These are phyloP conservation scores for Sycophaga agraensis DNA, from an alignment of 1,140 invertebrate genomes.

Conservation along the genomic window DNA sequence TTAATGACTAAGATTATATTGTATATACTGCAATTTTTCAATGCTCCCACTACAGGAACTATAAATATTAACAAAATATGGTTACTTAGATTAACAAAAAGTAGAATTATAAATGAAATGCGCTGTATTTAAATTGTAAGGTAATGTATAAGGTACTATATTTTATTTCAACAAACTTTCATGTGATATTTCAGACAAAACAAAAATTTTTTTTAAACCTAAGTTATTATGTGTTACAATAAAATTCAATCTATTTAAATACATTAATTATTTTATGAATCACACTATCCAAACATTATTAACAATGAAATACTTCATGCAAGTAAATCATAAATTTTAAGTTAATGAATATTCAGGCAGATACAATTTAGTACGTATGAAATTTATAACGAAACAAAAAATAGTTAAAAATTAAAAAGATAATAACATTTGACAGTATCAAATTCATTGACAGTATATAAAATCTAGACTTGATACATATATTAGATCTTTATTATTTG, in stretches of 20 bases:
- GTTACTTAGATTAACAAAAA: slow-evolving; percentile 32
- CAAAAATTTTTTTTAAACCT: slow-evolving; percentile 45
- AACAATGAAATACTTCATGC: too few relatives aligned
- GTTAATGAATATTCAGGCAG: too few relatives aligned
- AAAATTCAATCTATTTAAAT: slow-evolving; percentile 39
- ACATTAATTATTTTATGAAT: slow-evolving; percentile 7
- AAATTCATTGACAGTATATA: too few relatives aligned
- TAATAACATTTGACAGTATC: too few relatives aligned
- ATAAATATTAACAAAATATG: slow-evolving; percentile 24
- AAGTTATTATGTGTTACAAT: slow-evolving; percentile 48
- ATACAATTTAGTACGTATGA: too few relatives aligned
- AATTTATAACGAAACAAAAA: too few relatives aligned
- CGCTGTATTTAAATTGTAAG: slow-evolving; percentile 37
- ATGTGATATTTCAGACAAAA: slow-evolving; percentile 50
- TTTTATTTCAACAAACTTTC: slow-evolving; percentile 51
- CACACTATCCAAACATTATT: not conserved
- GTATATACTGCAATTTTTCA: slow-evolving; percentile 21
- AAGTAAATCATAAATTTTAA: too few relatives aligned
- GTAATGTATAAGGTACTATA: slow-evolving; percentile 44
- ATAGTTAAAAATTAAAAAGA: too few relatives aligned
- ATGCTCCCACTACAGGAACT: slow-evolving; percentile 4
- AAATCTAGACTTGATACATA: too few relatives aligned
- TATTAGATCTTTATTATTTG: too few relatives aligned
- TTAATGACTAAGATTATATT: not conserved
- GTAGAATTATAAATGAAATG: slow-evolving; percentile 34